A percentile compares a stretch with the other conserved stretches of the same genome.
phyloP scores from a whole-genome alignment of 2,888 invertebrate species.

The Dryobotodes eremita region DNA sequence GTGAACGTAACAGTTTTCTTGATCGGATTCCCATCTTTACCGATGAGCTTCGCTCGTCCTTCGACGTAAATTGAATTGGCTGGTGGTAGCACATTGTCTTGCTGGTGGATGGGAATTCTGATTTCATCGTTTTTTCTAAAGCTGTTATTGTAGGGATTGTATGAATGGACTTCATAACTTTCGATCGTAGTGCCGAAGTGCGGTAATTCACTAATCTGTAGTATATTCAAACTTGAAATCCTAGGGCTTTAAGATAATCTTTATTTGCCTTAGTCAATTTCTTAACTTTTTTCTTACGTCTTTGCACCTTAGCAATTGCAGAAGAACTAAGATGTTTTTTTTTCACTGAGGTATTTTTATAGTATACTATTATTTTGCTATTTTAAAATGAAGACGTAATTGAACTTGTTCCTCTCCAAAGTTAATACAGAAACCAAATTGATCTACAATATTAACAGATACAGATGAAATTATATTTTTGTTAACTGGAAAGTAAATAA shows the following conservation, averaged over 20 bases:
- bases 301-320: background rate
- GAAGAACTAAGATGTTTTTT: too few species aligned
- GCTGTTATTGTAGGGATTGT: slow-evolving; percentile 2
- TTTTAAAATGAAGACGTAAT: too few species aligned
- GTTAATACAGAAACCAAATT: too few species aligned
- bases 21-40: too few species aligned
- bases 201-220: background rate
- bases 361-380: too few species aligned
- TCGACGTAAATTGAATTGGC: too few species aligned
- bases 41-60: too few species aligned
- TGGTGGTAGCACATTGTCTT: background rate
- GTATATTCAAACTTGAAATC: background rate
- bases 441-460: background rate
- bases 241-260: background rate
- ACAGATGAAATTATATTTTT: background rate
- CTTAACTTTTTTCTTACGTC: too few species aligned
- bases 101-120: background rate
- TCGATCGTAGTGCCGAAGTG: background rate
- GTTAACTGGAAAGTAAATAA: too few species aligned
- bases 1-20: too few species aligned
- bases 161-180: slow-evolving; percentile 4
- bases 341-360: too few species aligned
- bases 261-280: background rate
- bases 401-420: too few species aligned
- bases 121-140: slow-evolving; percentile 5